Base-by-base conservation (phyloP, 2,113 vertebrate genomes). In the Barnardius zonarius region DNA sequence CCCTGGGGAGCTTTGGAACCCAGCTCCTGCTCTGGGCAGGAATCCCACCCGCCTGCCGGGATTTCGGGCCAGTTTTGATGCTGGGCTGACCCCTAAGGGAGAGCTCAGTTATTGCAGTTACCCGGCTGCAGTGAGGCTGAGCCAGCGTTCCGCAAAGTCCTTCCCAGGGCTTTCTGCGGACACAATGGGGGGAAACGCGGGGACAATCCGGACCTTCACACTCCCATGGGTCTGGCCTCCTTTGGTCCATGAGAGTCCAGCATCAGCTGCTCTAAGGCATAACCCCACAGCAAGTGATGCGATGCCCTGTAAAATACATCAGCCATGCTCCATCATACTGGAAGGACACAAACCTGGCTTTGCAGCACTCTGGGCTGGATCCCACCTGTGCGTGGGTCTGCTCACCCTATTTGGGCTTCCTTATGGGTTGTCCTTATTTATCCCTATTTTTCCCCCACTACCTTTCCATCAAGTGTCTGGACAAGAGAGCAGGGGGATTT, bases 21-120 rank as follows among this genome's bases (percentile, higher is more conserved):
- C 2, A 52, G 19, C 5, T 15, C 25, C 72, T 0, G 15, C n/a
- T 35, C 7, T 3, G 4, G 0, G 43, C 52, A 6, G 70, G 33
- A 22, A 5, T 23, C 1, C 0, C n/a, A 3, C 5, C n/a, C 17
- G 0, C 3, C 43, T 0, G 16, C 0, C 43, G 0, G 11, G n/a
- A 4, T 15, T 62, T 6, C 0, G 61, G 46, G 9, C 4, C 41
- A 51, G 63, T 39, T 67, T 5, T 78, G 89, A 5, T 95, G 83
- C 77, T 94, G 94, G 70, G 74, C 85, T 96, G 96, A 95, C 97
- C 95, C 68, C 97, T 97, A 95, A 93, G 92, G 97, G 96, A 78
- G 35, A 90, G 33, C 48, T 46, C 70, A 3, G 74, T 75, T 41
- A 92, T 7, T 95, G 90, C 95, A 95, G 17, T 2, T 13, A 1